phyloP scores from a whole-genome alignment of 2,113 vertebrate species.

The Aptenodytes patagonicus region DNA sequence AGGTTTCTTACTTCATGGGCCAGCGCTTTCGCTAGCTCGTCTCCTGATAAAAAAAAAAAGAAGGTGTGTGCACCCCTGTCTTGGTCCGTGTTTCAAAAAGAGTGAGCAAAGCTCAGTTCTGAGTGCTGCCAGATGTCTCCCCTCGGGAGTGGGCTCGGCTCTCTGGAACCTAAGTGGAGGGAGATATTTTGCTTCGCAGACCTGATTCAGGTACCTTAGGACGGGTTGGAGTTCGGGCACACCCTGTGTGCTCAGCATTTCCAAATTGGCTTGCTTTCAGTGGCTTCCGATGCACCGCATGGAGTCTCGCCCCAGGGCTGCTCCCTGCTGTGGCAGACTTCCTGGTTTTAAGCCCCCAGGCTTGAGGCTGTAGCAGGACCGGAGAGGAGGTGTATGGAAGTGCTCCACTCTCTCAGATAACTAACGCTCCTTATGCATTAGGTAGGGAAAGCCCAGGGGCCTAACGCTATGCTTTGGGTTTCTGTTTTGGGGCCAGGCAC shows the following conservation, averaged over 20 bases:
- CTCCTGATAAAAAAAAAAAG: background rate
- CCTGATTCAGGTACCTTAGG: conserved; percentile 43
- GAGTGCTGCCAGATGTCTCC: conserved; percentile 53
- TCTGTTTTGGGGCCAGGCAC: background rate
- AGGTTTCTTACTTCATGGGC: conserved; percentile 54
- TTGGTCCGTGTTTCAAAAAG: background rate
- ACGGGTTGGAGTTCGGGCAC: conserved; percentile 22
- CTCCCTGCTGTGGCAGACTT: conserved; percentile 51
- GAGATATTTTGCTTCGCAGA: conserved; percentile 50
- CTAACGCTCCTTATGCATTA: background rate
- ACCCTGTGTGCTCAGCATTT: conserved; percentile 62
- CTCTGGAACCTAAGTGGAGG: conserved; percentile 26
- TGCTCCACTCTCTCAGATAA: background rate
- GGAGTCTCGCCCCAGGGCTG: conserved; percentile 19
- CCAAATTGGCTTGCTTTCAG: conserved; percentile 53
- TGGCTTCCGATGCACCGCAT: background rate
- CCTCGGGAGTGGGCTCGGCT: conserved; percentile 54
- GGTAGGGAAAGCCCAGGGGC: background rate
- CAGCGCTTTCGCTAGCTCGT: background rate
- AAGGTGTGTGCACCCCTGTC: background rate
- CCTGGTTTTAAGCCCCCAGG: conserved; percentile 45
- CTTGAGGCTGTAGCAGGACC: conserved; percentile 51
- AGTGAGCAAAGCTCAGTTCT: conserved; percentile 12
- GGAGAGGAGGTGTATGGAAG: conserved; percentile 6
- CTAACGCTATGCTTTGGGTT: background rate